Conservation (phyloP, 2,888 invertebrate species). For the Iselma pallidipennis region DNA sequence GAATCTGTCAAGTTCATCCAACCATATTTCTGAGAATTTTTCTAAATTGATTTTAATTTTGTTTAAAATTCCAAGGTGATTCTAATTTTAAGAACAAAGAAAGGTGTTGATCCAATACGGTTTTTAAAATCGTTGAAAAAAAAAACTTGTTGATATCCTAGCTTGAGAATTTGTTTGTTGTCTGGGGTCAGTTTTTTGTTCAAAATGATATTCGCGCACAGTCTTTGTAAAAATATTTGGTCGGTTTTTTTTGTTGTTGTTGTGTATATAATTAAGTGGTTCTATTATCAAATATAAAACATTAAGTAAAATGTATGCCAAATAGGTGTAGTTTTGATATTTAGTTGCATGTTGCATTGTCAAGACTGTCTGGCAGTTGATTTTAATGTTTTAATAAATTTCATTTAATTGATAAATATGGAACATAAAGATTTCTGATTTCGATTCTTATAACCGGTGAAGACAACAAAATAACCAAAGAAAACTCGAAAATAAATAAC, state of each 20-base stretch:
- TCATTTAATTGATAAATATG: too few relatives aligned
- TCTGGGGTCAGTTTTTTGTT: slow-evolving; percentile 8
- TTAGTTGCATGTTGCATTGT: not conserved
- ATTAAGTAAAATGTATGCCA: slow-evolving; percentile 12
- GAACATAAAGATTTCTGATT: too few relatives aligned
- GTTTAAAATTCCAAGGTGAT: slow-evolving; percentile 4
- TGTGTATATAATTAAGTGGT: slow-evolving; percentile 21
- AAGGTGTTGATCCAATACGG: slow-evolving; percentile 3
- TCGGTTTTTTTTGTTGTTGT: slow-evolving; percentile 4
- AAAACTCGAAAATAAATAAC: not conserved
- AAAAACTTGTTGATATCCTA: slow-evolving; percentile 3
- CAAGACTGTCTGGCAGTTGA: not conserved
- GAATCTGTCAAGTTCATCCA: not conserved
- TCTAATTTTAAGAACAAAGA: slow-evolving; percentile 5
- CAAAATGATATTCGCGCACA: not conserved
- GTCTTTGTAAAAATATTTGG: not conserved
- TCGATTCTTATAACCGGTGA: too few relatives aligned
- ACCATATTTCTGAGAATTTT: not conserved
- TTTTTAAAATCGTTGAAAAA: not conserved
- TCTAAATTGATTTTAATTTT: not conserved
- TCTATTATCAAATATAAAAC: slow-evolving; percentile 19
- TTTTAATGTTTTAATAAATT: too few relatives aligned
- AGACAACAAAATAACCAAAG: not conserved
- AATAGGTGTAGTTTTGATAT: slow-evolving; percentile 20
- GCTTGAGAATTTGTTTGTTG: slow-evolving; percentile 5